Conservation (phyloP, 2,888 invertebrate genomes). For the Polydrusus tereticollis region DNA sequence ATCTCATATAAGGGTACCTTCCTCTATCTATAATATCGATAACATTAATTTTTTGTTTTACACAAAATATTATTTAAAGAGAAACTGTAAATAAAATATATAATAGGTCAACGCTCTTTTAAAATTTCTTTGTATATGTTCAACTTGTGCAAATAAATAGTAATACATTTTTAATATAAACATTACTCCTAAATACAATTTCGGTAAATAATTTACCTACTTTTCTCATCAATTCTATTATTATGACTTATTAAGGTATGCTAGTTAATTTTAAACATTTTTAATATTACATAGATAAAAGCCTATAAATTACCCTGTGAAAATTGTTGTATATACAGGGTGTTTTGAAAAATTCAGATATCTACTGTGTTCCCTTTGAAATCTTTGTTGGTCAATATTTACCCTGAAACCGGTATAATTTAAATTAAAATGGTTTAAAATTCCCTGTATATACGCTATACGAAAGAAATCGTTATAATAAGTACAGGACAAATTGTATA, state of each 20-base stretch:
- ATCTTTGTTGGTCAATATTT: not conserved
- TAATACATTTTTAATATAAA: not conserved
- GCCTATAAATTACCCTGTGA: constrained; percentile 19
- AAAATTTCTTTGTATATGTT: not conserved
- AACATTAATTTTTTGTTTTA: too few species aligned
- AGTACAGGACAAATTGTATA: not conserved
- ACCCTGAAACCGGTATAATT: not conserved
- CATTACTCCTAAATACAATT: not conserved
- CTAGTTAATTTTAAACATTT: not conserved
- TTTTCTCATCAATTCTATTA: not conserved
- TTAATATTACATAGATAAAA: not conserved
- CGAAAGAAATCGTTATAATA: not conserved
- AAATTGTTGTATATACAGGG: constrained; percentile 1
- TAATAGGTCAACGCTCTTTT: not conserved
- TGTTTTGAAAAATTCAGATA: not conserved
- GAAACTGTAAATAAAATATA: too few species aligned
- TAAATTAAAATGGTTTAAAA: not conserved
- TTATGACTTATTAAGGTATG: not conserved
- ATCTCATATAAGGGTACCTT: too few species aligned
- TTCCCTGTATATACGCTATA: constrained; percentile 5
- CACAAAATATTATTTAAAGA: too few species aligned
- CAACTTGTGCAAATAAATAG: not conserved
- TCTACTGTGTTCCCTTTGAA: not conserved
- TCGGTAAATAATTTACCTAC: not conserved
- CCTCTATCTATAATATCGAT: too few species aligned